Evolutionary conservation across 2,797 vertebrate genomes (phyloP), one percentile per base, ranked within the genome.

Genomic region (Lepilemur septentrionalis): DNA sequence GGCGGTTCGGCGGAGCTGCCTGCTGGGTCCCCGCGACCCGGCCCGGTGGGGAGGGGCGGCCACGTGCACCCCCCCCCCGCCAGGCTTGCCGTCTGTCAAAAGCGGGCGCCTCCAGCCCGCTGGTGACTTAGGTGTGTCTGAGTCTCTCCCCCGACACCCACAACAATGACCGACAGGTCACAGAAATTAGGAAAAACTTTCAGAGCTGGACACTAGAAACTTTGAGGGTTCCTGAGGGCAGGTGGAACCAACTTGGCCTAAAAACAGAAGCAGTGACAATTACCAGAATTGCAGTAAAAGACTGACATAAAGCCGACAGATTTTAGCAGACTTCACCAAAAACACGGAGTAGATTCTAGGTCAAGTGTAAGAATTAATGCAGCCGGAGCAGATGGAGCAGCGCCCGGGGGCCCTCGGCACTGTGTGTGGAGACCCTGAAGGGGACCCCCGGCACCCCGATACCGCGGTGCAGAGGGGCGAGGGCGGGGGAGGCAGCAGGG

Each of bases 341-440:
- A 13, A 46, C 32, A 10, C 8, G 1, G 12, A 78, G 35, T 28
- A 17, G 25, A 20, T 63, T 78, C 70, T 46, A n/a, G 59, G 7
- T 12, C 28, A 46, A 79, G 41, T 30, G 25, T 35, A 38, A 69
- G 65, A 13, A 32, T 4, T 6, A 23, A 11, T 35, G 2, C 1
- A 10, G 72, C 15, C 0, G 7, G n/a, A 59, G 52, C 17, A 38
- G 50, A 9, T 5, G 4, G 59, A 43, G 8, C 11, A 12, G 2
- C 6, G 1, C 0, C 43, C 17, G 4, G 7, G 23, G 50, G n/a
- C 28, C 25, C 5, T 4, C 30, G 12, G 43, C 1, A 2, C 22
- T 35, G 1, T 0, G 4, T 0, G 25, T 3, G 59, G 46, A 46
- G 12, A 7, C 8, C n/a, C 17, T 13, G 38, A 23, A 1, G 17